phyloP scores from a whole-genome alignment of 2,888 invertebrate genomes.

The Heliconius sara region DNA sequence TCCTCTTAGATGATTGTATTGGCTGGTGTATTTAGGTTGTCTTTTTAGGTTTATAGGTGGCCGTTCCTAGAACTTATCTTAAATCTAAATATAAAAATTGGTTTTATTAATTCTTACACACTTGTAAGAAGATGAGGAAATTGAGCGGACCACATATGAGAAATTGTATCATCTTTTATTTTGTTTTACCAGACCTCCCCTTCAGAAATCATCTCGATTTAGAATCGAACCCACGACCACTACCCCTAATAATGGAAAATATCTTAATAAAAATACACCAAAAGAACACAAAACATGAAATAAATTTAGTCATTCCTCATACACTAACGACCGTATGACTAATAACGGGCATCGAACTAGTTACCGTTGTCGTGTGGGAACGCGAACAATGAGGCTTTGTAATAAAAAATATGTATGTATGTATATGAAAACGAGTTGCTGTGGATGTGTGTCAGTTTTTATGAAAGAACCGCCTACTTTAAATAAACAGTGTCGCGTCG shows the following conservation, averaged over 20 bases:
- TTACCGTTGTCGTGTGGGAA: constrained; percentile 51
- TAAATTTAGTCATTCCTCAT: background rate
- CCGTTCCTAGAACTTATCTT: background rate
- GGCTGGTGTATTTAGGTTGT: background rate
- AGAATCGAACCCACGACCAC: background rate
- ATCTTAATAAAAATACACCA: background rate
- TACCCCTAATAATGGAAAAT: background rate
- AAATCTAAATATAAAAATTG: constrained; percentile 1
- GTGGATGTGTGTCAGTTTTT: constrained; percentile 22
- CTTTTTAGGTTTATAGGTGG: background rate
- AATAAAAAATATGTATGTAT: constrained; percentile 17
- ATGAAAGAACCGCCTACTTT: constrained; percentile 19
- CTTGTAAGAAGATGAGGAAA: no score
- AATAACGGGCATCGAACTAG: constrained; percentile 48
- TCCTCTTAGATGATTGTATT: background rate
- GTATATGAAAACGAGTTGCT: constrained; percentile 8
- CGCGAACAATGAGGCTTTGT: constrained; percentile 34
- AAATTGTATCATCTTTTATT: no score
- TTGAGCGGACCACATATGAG: no score
- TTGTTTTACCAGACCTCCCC: background rate
- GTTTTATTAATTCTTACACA: no score
- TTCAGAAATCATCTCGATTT: background rate
- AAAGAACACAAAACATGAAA: background rate
- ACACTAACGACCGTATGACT: constrained; percentile 37
- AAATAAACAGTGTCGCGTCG: constrained; percentile 15